These are phyloP conservation scores for Oikopleura vanhoeffeni DNA, from an alignment of 23 tunicate species.

Conservation along the genomic window DNA sequence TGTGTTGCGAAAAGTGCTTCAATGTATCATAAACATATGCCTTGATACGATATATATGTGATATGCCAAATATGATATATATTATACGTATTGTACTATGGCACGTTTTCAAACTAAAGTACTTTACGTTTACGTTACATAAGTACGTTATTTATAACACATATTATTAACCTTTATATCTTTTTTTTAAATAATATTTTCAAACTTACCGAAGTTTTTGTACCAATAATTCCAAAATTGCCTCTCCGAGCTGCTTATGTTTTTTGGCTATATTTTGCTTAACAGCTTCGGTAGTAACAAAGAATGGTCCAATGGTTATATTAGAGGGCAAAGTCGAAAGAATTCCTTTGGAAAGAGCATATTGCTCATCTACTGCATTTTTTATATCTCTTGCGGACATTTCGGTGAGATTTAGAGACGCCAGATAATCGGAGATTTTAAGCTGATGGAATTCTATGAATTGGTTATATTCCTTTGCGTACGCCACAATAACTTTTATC, in stretches of 20 bases:
- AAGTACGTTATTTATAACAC: no score
- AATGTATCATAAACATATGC: no score
- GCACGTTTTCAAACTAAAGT: no score
- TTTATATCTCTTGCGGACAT: constrained; percentile 77
- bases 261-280: constrained; percentile 66
- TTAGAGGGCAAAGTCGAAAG: constrained; percentile 44
- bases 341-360: constrained; percentile 35
- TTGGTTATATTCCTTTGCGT: constrained; percentile 50
- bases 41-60: no score
- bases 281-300: constrained; percentile 52
- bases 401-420: constrained; percentile 47
- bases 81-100: no score
- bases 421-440: constrained; percentile 45
- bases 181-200: no score
- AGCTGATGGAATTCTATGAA: constrained; percentile 40
- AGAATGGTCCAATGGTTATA: constrained; percentile 66
- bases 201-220: constrained; percentile 65
- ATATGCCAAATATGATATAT: no score
- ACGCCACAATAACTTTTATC: no score
- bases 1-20: no score
- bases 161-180: no score
- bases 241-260: constrained; percentile 61
- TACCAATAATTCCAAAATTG: constrained; percentile 57
- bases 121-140: no score
- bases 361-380: constrained; percentile 65